Conservation (phyloP, 2,797 vertebrate genomes). For the Mus spretus region DNA sequence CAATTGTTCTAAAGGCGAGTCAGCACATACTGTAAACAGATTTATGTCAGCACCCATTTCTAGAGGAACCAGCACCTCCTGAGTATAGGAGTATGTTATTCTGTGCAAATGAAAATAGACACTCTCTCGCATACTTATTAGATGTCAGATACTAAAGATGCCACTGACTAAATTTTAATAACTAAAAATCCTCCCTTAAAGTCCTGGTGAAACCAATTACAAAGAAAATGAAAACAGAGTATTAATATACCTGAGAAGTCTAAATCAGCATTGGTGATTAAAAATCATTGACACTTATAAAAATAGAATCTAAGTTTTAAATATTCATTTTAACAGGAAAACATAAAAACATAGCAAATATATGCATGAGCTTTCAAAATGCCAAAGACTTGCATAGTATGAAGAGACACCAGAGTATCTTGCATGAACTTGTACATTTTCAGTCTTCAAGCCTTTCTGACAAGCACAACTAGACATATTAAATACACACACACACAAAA, state of each 20-base stretch:
- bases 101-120: slow-evolving; percentile 67
- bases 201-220: slow-evolving; percentile 70
- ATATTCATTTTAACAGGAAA: not conserved
- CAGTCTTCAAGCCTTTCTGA: slow-evolving; percentile 10
- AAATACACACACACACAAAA: not conserved
- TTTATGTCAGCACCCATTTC: slow-evolving; percentile 66
- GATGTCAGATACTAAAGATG: slow-evolving; percentile 50
- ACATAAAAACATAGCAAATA: not conserved
- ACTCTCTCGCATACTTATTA: not conserved
- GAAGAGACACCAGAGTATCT: not conserved
- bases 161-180: slow-evolving; percentile 73
- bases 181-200: slow-evolving; percentile 74
- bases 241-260: slow-evolving; percentile 69
- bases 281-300: not conserved
- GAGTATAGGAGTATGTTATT: slow-evolving; percentile 72
- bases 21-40: slow-evolving; percentile 59
- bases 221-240: slow-evolving; percentile 70
- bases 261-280: slow-evolving; percentile 48
- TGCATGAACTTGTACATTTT: not conserved
- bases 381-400: not conserved
- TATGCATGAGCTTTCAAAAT: not conserved
- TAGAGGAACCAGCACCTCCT: slow-evolving; percentile 44
- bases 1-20: slow-evolving; percentile 59
- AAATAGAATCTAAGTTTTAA: slow-evolving; percentile 59
- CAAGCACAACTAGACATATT: slow-evolving; percentile 50